These are phyloP conservation scores for Probaryconus sp. DNA, from an alignment of 1,140 invertebrate species.

Conservation along the genomic window DNA sequence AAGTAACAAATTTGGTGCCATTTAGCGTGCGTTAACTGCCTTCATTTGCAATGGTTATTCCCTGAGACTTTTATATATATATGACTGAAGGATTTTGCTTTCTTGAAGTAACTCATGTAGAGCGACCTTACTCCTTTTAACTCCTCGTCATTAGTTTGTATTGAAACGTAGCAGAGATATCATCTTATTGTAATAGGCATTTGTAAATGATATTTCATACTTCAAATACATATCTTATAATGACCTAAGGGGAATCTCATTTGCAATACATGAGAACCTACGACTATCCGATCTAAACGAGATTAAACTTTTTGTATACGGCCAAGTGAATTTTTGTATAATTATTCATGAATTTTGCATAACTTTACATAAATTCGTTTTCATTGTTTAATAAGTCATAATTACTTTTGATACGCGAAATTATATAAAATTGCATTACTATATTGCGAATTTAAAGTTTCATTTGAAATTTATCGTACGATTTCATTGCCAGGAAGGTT, in stretches of 20 bases:
- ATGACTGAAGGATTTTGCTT: too few species aligned
- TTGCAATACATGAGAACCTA: constrained; percentile 44
- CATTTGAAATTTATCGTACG: background rate
- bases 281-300: constrained; percentile 44
- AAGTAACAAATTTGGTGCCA: too few species aligned
- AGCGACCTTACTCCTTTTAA: constrained; percentile 19
- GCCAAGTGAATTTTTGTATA: constrained; percentile 48
- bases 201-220: constrained; percentile 55
- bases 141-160: constrained; percentile 40
- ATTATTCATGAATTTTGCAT: constrained; percentile 50
- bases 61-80: too few species aligned
- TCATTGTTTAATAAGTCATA: constrained; percentile 9
- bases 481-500: too few species aligned
- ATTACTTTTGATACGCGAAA: constrained; percentile 8
- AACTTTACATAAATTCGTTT: constrained; percentile 28
- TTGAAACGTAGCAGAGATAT: constrained; percentile 33
- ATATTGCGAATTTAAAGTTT: background rate
- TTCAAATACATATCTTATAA: constrained; percentile 49
- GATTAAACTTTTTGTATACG: constrained; percentile 42
- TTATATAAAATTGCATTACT: too few species aligned
- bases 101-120: background rate
- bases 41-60: too few species aligned
- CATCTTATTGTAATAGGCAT: constrained; percentile 48
- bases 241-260: constrained; percentile 41
- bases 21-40: too few species aligned